phyloP scores from a whole-genome alignment of 2,113 vertebrate species.

The Laticauda laticaudata region DNA sequence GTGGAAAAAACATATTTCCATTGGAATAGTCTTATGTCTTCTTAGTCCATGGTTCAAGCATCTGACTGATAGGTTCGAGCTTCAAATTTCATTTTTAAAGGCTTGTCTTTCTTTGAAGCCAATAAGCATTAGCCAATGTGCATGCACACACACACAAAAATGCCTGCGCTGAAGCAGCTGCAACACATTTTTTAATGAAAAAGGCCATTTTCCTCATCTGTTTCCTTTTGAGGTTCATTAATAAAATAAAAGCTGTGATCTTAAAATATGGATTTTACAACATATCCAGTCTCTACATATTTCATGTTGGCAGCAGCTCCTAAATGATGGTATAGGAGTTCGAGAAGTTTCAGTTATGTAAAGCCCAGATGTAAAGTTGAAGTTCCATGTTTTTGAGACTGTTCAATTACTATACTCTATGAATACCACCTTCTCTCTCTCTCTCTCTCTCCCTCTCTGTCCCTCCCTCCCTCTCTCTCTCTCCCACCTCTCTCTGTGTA shows the following conservation, averaged over 20 bases:
- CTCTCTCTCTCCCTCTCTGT: not conserved
- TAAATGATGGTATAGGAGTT: not conserved
- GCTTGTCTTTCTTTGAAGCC: not conserved
- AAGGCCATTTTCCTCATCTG: not conserved
- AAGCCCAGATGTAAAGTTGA: not conserved
- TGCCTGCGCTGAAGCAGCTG: not conserved
- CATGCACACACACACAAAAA: not conserved
- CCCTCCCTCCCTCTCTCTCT: not conserved
- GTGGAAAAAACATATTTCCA: not conserved
- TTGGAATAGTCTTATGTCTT: not conserved
- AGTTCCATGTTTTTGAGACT: not conserved
- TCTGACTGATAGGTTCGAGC: not conserved
- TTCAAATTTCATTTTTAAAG: not conserved
- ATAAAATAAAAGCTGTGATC: not conserved
- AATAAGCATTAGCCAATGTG: not conserved
- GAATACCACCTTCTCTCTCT: not conserved
- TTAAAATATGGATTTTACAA: slow-evolving; percentile 16
- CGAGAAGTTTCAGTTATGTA: not conserved
- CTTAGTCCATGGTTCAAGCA: not conserved
- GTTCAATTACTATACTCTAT: too few relatives aligned
- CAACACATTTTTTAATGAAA: not conserved
- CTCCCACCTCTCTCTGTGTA: not conserved
- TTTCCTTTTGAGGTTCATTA: not conserved
- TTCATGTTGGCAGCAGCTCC: not conserved
- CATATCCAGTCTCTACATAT: not conserved